Base-by-base conservation (phyloP, 2,888 invertebrate genomes). In the Troides oblongomaculatus region DNA sequence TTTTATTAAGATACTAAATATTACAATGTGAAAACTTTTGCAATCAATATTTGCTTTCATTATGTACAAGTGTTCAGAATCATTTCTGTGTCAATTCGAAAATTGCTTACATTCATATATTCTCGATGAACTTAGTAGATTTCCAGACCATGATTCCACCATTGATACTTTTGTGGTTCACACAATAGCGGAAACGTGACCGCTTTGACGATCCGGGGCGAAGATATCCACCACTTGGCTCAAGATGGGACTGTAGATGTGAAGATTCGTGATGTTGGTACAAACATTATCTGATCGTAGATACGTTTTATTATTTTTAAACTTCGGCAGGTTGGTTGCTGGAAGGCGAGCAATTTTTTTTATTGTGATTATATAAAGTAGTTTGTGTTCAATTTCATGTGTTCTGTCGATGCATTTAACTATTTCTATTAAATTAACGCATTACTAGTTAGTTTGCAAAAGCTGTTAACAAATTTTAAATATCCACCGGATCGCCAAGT, bases 141-240 rank as follows among this genome's bases (percentile, higher is more conserved):
- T 65, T 61, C 62, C 64, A 64, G 56, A 66, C 50, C 50, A 56
- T 57, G 70, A 66, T 70, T 25, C 66, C 59, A 59, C 60, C 66
- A 70, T 62, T 66, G 69, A 70, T 70, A 66, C 66, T 64, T 66
- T 70, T 70, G 82, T 79, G 72, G 82, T 89, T 88, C 88, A 85
- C 88, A 90, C 87, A 88, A 88, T 80, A 84, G 83, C 75, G 75
- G 80, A 81, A 84, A 88, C 90, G 90, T 90, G 90, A 90, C 81
- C 77, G 78, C 79, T 77, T 70, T 78, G 78, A 79, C 78, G 89
- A 90, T 90, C 81, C 76, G 82, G 78, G 84, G 83, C 79, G 72
- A 75, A 77, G 90, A 91, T 90, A 88, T 68, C 67, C 62, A 56
- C 64, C 70, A 72, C 63, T 64, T 69, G 70, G 23, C 64, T 67